A percentile compares a stretch with the other conserved stretches of the same genome.
These are phyloP conservation scores for Oenanthe melanoleuca DNA, from an alignment of 2,113 vertebrate species.

Conservation along the genomic window DNA sequence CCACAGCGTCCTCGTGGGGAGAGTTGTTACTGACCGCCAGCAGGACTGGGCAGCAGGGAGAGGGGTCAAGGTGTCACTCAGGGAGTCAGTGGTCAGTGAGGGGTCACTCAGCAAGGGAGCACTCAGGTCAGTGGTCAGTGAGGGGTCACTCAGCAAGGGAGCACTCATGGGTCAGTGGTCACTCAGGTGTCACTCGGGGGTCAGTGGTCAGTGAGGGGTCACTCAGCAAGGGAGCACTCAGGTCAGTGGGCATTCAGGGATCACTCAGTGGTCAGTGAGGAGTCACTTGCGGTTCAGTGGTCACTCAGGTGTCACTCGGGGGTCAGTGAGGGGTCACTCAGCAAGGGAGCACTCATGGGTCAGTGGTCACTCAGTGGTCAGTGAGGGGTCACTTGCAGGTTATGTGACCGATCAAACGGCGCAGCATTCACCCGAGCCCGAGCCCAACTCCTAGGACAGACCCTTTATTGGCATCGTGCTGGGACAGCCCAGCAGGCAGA, in stretches of 20 bases:
- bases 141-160: background rate
- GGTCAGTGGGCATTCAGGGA: too few species aligned
- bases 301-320: too few species aligned
- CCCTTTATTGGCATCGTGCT: conserved; percentile 41
- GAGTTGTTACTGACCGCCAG: background rate
- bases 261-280: too few species aligned
- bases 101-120: background rate
- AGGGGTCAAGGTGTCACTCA: background rate
- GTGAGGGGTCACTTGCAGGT: too few species aligned
- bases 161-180: background rate
- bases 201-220: background rate
- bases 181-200: background rate
- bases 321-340: too few species aligned
- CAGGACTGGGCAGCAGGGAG: background rate
- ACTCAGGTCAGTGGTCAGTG: background rate
- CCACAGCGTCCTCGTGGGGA: background rate
- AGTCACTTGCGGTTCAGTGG: too few species aligned
- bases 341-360: too few species aligned
- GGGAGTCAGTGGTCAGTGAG: background rate
- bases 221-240: too few species aligned
- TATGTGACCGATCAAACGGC: too few species aligned
- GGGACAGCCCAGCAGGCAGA: background rate
- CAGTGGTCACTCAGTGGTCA: background rate
- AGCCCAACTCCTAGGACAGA: background rate
- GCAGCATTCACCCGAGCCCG: too few species aligned